Evolutionary conservation across 2,888 invertebrate species (phyloP), one percentile per base, ranked within the genome.

Genomic region (Limnephilus lunatus): DNA sequence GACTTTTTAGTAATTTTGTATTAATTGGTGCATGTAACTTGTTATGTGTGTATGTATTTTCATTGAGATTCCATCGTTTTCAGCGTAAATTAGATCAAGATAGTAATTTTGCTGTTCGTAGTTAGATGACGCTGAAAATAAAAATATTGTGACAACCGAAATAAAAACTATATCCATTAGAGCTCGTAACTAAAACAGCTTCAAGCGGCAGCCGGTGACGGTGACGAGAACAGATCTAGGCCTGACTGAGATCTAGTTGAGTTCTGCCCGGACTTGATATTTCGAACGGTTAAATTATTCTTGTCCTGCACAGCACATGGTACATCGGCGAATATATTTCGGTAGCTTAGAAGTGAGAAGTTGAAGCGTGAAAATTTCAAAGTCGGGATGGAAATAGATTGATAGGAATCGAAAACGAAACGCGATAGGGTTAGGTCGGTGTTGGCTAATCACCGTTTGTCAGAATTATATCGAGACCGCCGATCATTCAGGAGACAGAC

Each of bases 341-440:
- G 25, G 68, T 68, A 68, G 9, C 68, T 68, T 68, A 68, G 68
- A 68, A 25, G 68, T 68, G 68, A 68, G 68, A 68, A 68, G 68
- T 68, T 68, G 68, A 68, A 25, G 68, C 68, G 68, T n/a, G 68
- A 68, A 68, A 68, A 25, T 68, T 68, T 68, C 68, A 68, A 68
- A 68, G 68, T 68, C 25, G 68, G n/a, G 68, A 25, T n/a, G 68
- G 9, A 68, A 68, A 68, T 68, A 68, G 68, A 68, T 68, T 68
- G 68, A 68, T n/a, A 68, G 68, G 68, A 68, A 68, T 68, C 68
- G 68, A 68, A 68, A 68, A 68, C 68, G 68, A 68, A 68, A 68
- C 25, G 68, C 68, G 68, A 68, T 68, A 68, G 25, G 68, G 68
- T 68, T 25, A 68, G 53, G 68, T 7, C 68, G 68, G 68, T 68